Evolutionary conservation across 2,797 vertebrate genomes (phyloP).

Genomic region (Aplochiton taeniatus): DNA sequence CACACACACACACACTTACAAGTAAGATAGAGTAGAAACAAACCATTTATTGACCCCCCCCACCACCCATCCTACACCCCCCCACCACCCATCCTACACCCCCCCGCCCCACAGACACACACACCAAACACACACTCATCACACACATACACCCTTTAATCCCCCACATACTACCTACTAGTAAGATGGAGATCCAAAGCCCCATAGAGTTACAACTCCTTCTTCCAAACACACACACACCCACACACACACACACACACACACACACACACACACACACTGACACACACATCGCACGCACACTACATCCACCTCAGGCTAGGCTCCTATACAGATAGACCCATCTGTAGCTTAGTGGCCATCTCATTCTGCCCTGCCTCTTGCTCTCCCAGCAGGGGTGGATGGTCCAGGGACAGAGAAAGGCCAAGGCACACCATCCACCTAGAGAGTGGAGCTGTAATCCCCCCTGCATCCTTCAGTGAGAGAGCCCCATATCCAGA

Average conservation of each 20-base stretch:
- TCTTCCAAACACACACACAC: background rate
- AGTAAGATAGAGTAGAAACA: background rate
- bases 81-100: conserved; percentile 2
- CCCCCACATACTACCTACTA: background rate
- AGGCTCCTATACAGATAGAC: no score
- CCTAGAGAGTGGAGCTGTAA: conserved; percentile 35
- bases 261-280: background rate
- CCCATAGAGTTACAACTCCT: no score
- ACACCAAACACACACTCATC: conserved; percentile 15
- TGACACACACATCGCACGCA: background rate
- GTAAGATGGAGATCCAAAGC: no score
- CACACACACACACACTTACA: background rate
- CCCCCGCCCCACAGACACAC: background rate
- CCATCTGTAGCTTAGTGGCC: no score
- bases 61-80: conserved; percentile 2
- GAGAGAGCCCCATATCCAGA: conserved; percentile 33
- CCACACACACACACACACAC: conserved; percentile 4
- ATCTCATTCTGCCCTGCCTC: no score
- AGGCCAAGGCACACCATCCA: conserved; percentile 16
- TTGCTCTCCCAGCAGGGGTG: conserved; percentile 40
- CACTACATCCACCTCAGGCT: no score
- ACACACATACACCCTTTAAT: background rate
- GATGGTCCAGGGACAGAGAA: conserved; percentile 52
- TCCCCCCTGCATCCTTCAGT: conserved; percentile 44
- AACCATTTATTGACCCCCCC: no score